Conservation (phyloP, 1,140 invertebrate species). For the Drosophila auraria region DNA sequence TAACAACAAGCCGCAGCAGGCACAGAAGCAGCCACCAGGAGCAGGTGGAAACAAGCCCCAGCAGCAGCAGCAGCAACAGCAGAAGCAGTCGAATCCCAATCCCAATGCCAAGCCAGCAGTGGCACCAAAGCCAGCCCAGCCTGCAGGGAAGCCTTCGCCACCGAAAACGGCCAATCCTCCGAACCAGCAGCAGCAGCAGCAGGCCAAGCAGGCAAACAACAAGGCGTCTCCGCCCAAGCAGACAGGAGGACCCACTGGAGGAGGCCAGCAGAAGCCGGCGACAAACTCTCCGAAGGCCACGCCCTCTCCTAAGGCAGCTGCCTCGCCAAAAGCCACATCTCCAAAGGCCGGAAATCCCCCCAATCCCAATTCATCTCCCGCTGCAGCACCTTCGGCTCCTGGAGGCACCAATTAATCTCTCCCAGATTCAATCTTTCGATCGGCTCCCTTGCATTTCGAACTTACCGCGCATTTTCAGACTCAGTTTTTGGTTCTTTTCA, state of each 20-base stretch:
- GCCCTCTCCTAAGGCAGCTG: slow-evolving; percentile 48
- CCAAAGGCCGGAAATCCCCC: slow-evolving; percentile 56
- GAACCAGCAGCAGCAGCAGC: slow-evolving; percentile 33
- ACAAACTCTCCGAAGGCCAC: slow-evolving; percentile 51
- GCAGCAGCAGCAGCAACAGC: slow-evolving; percentile 45
- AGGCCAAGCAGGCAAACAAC: slow-evolving; percentile 27
- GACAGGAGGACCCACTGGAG: slow-evolving; percentile 23
- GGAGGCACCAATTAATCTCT: slow-evolving; percentile 48
- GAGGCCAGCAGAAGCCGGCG: slow-evolving; percentile 57
- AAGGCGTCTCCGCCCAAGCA: slow-evolving; percentile 66
- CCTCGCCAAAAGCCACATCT: slow-evolving; percentile 52
- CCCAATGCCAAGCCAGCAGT: slow-evolving; percentile 39
- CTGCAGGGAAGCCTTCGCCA: slow-evolving; percentile 24
- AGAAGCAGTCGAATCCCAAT: slow-evolving; percentile 45
- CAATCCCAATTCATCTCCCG: slow-evolving; percentile 23
- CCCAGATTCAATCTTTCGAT: slow-evolving; percentile 10
- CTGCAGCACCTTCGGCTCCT: slow-evolving; percentile 13
- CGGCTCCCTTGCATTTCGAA: slow-evolving; percentile 42
- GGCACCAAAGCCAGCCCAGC: slow-evolving; percentile 31
- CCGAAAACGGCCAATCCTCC: slow-evolving; percentile 18
- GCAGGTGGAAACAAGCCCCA: slow-evolving; percentile 27
- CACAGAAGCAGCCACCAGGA: slow-evolving; percentile 34
- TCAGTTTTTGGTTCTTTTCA: slow-evolving; percentile 19
- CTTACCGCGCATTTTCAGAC: slow-evolving; percentile 59
- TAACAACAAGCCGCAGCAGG: slow-evolving; percentile 31